phyloP scores from a whole-genome alignment of 2,888 invertebrate genomes.

The Cataglyphis livida region DNA sequence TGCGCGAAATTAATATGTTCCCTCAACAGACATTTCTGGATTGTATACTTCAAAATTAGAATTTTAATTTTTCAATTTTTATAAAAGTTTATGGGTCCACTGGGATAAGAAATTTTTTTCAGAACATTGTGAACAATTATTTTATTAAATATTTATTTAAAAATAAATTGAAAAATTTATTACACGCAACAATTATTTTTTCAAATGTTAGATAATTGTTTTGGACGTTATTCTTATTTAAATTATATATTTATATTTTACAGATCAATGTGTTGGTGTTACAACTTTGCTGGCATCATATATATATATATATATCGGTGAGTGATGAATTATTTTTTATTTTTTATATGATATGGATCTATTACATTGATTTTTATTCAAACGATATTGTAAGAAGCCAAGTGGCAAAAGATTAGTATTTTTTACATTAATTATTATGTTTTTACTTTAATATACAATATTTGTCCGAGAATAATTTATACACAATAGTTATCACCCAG shows the following conservation, averaged over 20 bases:
- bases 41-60: not conserved
- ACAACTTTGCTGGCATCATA: not conserved
- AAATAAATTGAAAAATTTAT: not conserved
- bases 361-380: not conserved
- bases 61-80: not conserved
- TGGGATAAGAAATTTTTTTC: not conserved
- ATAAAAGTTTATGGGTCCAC: not conserved
- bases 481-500: slow-evolving; percentile 7
- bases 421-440: slow-evolving; percentile 3
- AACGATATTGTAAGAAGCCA: not conserved
- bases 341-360: not conserved
- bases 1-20: not conserved
- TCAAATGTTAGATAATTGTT: not conserved
- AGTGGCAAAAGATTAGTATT: not conserved
- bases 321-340: slow-evolving; percentile 9
- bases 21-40: not conserved
- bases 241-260: not conserved
- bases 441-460: not conserved
- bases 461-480: not conserved
- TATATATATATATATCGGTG: not conserved
- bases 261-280: not conserved
- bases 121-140: slow-evolving; percentile 10
- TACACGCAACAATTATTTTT: not conserved
- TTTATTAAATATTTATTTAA: not conserved
- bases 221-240: not conserved